phyloP scores from a whole-genome alignment of 2,888 invertebrate genomes.

The Himalopsyche kuldschensis region DNA sequence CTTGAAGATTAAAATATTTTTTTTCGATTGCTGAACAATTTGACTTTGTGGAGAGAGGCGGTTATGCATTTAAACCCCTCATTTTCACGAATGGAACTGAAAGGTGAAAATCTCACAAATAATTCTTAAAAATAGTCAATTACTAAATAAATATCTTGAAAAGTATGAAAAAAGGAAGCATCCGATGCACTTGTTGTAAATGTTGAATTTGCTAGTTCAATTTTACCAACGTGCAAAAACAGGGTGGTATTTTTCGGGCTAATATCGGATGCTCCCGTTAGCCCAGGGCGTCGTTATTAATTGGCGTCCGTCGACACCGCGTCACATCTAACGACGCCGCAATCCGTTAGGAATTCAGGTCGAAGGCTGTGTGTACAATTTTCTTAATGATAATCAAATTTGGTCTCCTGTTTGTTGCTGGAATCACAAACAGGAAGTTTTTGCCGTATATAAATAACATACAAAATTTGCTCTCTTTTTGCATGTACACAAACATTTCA shows the following conservation, averaged over 20 bases:
- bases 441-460: background rate
- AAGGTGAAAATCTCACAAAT: no score
- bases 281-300: constrained; percentile 32
- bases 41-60: no score
- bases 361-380: constrained; percentile 10
- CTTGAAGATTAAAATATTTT: no score
- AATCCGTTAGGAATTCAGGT: constrained; percentile 17
- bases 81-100: no score
- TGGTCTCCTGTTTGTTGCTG: background rate
- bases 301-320: constrained; percentile 31
- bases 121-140: no score
- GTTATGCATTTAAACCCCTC: no score
- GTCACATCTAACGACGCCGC: constrained; percentile 31
- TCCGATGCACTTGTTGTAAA: background rate
- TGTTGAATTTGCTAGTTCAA: background rate
- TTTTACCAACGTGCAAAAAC: background rate
- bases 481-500: no score
- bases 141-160: no score
- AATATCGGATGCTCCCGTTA: constrained; percentile 2
- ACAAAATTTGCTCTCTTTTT: background rate
- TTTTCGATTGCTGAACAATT: no score
- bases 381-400: constrained; percentile 25
- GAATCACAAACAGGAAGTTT: background rate
- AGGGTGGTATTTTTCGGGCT: constrained; percentile 3
- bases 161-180: no score